phyloP scores from a whole-genome alignment of 2,113 vertebrate genomes.

The Mystacornis crossleyi region DNA sequence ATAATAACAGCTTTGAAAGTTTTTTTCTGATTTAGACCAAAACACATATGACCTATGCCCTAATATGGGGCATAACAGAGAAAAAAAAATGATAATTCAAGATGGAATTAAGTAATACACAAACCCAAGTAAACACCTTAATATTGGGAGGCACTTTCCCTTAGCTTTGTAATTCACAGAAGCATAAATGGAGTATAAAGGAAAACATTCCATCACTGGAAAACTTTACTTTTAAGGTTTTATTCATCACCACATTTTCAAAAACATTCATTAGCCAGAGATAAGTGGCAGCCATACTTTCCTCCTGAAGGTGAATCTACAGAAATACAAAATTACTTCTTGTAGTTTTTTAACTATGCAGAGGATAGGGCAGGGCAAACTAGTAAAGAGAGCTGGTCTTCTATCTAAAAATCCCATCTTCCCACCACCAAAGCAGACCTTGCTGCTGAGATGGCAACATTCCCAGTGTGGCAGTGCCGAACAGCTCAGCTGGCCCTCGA shows the following conservation, averaged over 20 bases:
- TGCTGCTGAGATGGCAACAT: neutral
- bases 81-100: neutral
- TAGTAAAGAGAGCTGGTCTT: neutral
- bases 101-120: neutral
- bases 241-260: neutral
- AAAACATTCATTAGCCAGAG: neutral
- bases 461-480: neutral
- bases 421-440: neutral
- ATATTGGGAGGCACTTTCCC: neutral
- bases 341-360: neutral
- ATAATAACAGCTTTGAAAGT: neutral
- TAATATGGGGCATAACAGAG: neutral
- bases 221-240: neutral
- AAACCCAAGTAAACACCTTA: neutral
- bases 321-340: neutral
- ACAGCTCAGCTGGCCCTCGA: fast-evolving
- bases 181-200: neutral
- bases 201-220: neutral
- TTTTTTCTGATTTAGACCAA: neutral
- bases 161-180: neutral
- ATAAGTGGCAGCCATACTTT: neutral
- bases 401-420: neutral
- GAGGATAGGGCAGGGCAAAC: neutral
- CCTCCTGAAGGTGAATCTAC: neutral
- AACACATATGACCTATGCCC: too few species aligned